Percentiles rank a stretch among this genome's conserved stretches.
phyloP scores from a whole-genome alignment of 30 jellyfish, hydroid and myxozoan species.

The Nemopilema nomurai region DNA sequence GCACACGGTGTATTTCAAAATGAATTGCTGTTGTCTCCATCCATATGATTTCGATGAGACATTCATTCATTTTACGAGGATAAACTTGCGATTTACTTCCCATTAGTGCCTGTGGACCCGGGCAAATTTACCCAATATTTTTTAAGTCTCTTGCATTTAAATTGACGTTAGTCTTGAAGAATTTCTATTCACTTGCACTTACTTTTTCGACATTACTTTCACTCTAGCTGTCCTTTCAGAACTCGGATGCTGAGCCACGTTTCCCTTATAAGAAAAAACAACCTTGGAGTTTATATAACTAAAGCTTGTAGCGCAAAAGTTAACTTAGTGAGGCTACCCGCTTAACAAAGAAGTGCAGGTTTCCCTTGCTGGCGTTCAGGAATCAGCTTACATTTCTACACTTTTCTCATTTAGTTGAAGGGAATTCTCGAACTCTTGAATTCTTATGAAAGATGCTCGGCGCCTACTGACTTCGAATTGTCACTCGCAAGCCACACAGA shows the following conservation, averaged over 20 bases:
- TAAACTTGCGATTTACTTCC: background rate
- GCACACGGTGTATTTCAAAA: background rate
- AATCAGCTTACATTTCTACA: background rate
- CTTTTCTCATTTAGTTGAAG: constrained; percentile 1
- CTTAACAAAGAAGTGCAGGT: too few species aligned
- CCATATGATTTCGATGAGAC: background rate
- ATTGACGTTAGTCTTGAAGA: too few species aligned
- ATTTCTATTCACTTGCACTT: too few species aligned
- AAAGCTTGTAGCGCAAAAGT: too few species aligned
- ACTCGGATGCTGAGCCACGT: too few species aligned
- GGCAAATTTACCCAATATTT: too few species aligned
- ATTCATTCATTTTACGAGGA: background rate
- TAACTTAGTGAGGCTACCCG: too few species aligned
- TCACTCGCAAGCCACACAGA: constrained; percentile 38
- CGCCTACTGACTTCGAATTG: constrained; percentile 55
- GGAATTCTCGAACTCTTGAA: constrained; percentile 16
- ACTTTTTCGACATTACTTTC: too few species aligned
- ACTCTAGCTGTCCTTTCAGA: too few species aligned
- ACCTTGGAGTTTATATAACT: too few species aligned
- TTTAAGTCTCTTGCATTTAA: too few species aligned
- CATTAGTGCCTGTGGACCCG: background rate
- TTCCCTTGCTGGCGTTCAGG: background rate
- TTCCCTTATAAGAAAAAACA: too few species aligned
- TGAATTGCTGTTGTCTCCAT: background rate
- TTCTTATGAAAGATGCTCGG: constrained; percentile 38